phyloP scores from a whole-genome alignment of 1,140 invertebrate species.

The Heliothis virescens region DNA sequence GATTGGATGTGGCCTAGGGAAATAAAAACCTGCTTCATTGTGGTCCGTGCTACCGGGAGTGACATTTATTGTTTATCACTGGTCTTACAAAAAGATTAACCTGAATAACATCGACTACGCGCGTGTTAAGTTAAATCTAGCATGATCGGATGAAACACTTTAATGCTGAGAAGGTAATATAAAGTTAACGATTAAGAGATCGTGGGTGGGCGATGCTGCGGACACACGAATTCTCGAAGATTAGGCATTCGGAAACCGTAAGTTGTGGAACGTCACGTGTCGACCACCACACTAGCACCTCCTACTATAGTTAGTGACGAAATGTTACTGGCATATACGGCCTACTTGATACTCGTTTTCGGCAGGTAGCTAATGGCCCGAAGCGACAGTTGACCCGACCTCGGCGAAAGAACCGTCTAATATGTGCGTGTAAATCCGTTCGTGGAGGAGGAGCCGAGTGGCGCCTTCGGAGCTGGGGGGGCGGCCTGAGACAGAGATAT shows the following conservation, averaged over 20 bases:
- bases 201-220: neutral
- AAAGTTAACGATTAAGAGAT: neutral
- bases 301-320: no score
- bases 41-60: constrained; percentile 3
- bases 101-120: neutral
- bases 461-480: constrained; percentile 92
- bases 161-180: neutral
- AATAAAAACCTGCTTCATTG: neutral
- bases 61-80: constrained; percentile 2
- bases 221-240: neutral
- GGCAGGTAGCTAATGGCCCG: no score
- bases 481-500: constrained; percentile 91
- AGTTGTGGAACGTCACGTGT: no score
- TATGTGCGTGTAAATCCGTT: constrained; percentile 94
- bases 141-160: neutral
- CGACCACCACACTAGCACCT: no score
- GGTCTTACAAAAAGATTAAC: neutral
- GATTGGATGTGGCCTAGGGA: neutral
- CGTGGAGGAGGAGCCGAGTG: constrained; percentile 86
- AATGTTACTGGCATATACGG: no score
- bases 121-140: neutral
- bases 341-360: no score
- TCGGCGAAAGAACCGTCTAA: constrained; percentile 95
- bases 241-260: neutral
- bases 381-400: constrained; percentile 95